Evolutionary conservation across 2,888 invertebrate genomes (phyloP).

Genomic region (Calliphora vomitoria): DNA sequence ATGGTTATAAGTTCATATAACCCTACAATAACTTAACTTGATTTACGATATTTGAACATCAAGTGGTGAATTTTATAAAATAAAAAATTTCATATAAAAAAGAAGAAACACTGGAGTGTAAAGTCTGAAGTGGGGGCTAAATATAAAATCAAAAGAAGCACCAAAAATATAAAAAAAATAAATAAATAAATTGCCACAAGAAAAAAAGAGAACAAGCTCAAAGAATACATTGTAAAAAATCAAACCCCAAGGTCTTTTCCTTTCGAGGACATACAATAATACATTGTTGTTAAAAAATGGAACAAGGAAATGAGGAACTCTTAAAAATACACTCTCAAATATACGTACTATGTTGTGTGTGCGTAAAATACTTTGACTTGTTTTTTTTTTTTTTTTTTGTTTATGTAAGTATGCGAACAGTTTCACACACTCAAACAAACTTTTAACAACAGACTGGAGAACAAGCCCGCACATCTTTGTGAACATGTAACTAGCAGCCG

Average conservation of each 20-base stretch:
- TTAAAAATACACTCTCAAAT: background rate
- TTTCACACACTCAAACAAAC: background rate
- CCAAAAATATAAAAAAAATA: constrained; percentile 19
- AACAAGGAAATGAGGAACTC: constrained; percentile 8
- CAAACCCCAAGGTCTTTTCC: constrained; percentile 33
- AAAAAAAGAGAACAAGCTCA: background rate
- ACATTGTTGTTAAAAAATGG: constrained; percentile 28
- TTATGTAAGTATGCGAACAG: background rate
- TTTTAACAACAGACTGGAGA: background rate
- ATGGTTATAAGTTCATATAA: constrained; percentile 37
- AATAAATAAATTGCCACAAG: background rate
- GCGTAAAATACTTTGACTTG: constrained; percentile 10
- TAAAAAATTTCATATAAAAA: constrained; percentile 36
- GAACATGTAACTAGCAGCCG: background rate
- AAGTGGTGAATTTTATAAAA: constrained; percentile 45
- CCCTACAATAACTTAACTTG: constrained; percentile 59
- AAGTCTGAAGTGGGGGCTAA: constrained; percentile 15
- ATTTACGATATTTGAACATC: constrained; percentile 65
- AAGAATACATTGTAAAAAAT: constrained; percentile 37
- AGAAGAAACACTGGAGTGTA: background rate
- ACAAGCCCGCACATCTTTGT: constrained; percentile 20
- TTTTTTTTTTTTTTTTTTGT: constrained; percentile 5
- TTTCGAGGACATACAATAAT: constrained; percentile 16
- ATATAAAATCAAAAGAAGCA: constrained; percentile 31
- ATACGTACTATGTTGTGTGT: background rate